These are phyloP conservation scores for Zaprionus inermis DNA, from an alignment of 1,140 invertebrate genomes.

Conservation along the genomic window DNA sequence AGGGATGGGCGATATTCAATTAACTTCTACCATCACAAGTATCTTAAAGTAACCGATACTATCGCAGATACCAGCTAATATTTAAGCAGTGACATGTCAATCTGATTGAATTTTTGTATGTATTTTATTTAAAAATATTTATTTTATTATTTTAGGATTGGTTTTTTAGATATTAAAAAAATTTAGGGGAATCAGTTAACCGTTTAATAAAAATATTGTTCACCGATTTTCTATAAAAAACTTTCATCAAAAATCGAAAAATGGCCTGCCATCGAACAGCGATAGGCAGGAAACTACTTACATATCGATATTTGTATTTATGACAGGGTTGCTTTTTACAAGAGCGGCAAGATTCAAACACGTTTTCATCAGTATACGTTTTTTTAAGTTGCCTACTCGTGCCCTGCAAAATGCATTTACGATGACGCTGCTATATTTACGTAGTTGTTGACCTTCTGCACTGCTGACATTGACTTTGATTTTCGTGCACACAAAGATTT, in stretches of 20 bases:
- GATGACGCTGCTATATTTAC: constrained; percentile 39
- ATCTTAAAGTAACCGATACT: constrained; percentile 10
- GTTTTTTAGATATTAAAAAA: not conserved
- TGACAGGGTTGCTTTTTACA: not conserved
- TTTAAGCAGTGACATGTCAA: not conserved
- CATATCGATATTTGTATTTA: not conserved
- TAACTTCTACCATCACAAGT: constrained; percentile 18
- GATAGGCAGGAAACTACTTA: not conserved
- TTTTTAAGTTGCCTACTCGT: not conserved
- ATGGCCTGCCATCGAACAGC: not conserved
- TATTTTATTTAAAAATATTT: not conserved
- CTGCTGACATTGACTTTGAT: constrained; percentile 55
- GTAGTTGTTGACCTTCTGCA: constrained; percentile 57
- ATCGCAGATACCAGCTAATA: not conserved
- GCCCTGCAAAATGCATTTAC: constrained; percentile 7
- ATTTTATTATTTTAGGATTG: not conserved
- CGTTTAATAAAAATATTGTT: not conserved
- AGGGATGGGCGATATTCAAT: constrained; percentile 34
- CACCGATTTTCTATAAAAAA: not conserved
- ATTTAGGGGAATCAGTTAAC: not conserved
- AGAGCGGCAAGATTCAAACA: constrained; percentile 2
- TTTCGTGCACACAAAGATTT: constrained; percentile 38
- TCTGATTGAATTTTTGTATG: not conserved
- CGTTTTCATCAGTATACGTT: not conserved
- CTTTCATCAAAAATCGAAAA: not conserved